phyloP scores from a whole-genome alignment of 2,888 invertebrate species.

The Chrysomela aeneicollis region DNA sequence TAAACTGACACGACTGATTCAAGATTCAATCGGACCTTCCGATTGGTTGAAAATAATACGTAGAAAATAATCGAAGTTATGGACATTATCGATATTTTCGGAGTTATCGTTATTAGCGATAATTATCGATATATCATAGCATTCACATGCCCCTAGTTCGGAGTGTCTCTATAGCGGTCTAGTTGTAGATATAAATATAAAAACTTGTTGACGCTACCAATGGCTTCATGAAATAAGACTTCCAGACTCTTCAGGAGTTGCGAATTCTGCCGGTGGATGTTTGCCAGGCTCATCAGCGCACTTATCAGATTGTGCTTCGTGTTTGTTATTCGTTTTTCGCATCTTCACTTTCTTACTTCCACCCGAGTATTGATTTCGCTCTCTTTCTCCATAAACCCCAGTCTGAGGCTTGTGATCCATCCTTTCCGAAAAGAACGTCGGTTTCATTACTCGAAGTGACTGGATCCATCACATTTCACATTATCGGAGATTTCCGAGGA shows the following conservation, averaged over 20 bases:
- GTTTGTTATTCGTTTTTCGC: slow-evolving; percentile 48
- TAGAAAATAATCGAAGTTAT: too few species aligned
- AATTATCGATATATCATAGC: too few species aligned
- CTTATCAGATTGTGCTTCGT: slow-evolving; percentile 53
- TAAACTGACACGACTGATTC: too few species aligned
- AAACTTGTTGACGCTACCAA: background rate
- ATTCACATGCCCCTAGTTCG: too few species aligned
- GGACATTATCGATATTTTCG: too few species aligned
- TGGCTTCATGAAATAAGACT: slow-evolving; percentile 13
- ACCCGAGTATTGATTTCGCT: slow-evolving; percentile 47
- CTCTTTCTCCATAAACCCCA: slow-evolving; percentile 32
- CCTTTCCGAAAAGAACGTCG: slow-evolving; percentile 11
- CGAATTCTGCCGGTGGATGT: slow-evolving; percentile 30
- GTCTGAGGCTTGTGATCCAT: slow-evolving; percentile 1
- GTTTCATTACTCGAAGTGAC: slow-evolving; percentile 20
- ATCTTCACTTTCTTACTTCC: slow-evolving; percentile 42
- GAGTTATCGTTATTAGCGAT: too few species aligned
- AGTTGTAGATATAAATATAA: too few species aligned
- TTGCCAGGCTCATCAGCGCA: slow-evolving; percentile 47
- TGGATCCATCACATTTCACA: slow-evolving; percentile 15
- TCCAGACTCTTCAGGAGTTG: slow-evolving; percentile 21
- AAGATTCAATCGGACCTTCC: too few species aligned
- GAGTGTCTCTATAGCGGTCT: too few species aligned
- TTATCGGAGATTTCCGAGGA: background rate
- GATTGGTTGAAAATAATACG: too few species aligned